Percentiles rank a stretch among this genome's conserved stretches.
Evolutionary conservation across 2,888 invertebrate genomes (phyloP).

Genomic region (Helicoverpa assulta): DNA sequence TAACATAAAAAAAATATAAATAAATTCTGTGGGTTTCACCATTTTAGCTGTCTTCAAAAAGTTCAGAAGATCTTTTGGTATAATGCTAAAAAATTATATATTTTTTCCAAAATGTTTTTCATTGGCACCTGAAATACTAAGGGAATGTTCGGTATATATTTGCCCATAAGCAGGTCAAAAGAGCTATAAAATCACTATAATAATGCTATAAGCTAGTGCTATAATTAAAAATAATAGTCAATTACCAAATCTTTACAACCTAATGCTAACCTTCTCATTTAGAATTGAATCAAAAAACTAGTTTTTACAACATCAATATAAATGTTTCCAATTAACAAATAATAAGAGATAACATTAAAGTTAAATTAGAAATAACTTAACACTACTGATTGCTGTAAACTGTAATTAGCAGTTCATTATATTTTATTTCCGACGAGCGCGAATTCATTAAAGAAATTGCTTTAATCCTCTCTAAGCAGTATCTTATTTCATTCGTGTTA

Average conservation of each 20-base stretch:
- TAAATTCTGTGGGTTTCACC: no score
- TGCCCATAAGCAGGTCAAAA: background rate
- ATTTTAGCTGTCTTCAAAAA: no score
- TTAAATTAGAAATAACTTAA: slow-evolving; percentile 53
- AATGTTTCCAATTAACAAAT: slow-evolving; percentile 40
- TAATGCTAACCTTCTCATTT: slow-evolving; percentile 11
- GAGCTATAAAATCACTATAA: no score
- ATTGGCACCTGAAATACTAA: no score
- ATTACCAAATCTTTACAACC: slow-evolving; percentile 19
- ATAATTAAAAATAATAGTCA: background rate
- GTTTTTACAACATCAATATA: slow-evolving; percentile 34
- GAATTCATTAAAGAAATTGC: slow-evolving; percentile 49
- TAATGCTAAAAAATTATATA: no score
- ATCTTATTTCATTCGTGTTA: slow-evolving; percentile 24
- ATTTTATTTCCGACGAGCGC: slow-evolving; percentile 57
- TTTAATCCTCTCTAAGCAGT: slow-evolving; percentile 34
- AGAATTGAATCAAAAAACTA: slow-evolving; percentile 14
- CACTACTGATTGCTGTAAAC: slow-evolving; percentile 51
- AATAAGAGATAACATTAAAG: slow-evolving; percentile 43
- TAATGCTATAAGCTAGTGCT: no score
- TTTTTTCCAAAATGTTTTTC: no score
- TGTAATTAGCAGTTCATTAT: slow-evolving; percentile 54
- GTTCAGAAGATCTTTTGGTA: no score
- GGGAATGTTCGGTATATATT: no score
- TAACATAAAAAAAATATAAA: no score